Evolutionary conservation across 2,797 vertebrate species (phyloP).

Genomic region (Cygnus olor): DNA sequence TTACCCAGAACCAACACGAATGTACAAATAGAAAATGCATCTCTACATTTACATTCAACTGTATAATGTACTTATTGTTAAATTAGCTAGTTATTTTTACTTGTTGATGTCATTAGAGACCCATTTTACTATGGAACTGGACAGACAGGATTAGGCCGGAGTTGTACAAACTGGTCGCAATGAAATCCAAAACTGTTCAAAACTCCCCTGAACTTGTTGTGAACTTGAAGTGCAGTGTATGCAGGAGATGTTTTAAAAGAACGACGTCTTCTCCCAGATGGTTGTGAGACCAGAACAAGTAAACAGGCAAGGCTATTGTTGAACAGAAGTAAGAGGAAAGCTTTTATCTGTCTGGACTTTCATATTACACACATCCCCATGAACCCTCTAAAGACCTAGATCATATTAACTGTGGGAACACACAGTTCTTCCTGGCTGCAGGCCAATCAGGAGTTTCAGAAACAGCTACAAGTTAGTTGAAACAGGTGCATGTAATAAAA

Average conservation of each 20-base stretch:
- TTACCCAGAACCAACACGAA: not conserved
- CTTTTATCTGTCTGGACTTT: slow-evolving; percentile 68
- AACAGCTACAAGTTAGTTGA: slow-evolving; percentile 64
- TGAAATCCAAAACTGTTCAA: slow-evolving; percentile 61
- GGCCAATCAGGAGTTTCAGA: slow-evolving; percentile 68
- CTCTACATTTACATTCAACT: not conserved
- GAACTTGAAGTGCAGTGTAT: slow-evolving; percentile 20
- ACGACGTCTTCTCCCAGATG: not conserved
- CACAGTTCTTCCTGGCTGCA: slow-evolving; percentile 38
- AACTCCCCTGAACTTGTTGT: slow-evolving; percentile 39
- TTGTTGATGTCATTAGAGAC: slow-evolving; percentile 51
- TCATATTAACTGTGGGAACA: slow-evolving; percentile 71
- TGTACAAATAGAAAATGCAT: slow-evolving; percentile 1
- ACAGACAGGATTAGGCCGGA: slow-evolving; percentile 55
- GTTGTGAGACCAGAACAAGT: not conserved
- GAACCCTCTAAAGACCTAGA: slow-evolving; percentile 49
- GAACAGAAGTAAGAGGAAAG: slow-evolving; percentile 20
- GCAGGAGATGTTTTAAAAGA: not conserved
- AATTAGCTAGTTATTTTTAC: slow-evolving; percentile 28
- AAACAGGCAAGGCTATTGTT: slow-evolving; percentile 6
- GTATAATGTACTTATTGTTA: slow-evolving; percentile 35
- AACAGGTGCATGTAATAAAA: slow-evolving; percentile 79
- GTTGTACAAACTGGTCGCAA: slow-evolving; percentile 26
- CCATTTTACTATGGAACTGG: slow-evolving; percentile 56
- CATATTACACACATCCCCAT: slow-evolving; percentile 30